Evolutionary conservation across 2,797 vertebrate genomes (phyloP).

Genomic region (Phrynocephalus guinanensis): DNA sequence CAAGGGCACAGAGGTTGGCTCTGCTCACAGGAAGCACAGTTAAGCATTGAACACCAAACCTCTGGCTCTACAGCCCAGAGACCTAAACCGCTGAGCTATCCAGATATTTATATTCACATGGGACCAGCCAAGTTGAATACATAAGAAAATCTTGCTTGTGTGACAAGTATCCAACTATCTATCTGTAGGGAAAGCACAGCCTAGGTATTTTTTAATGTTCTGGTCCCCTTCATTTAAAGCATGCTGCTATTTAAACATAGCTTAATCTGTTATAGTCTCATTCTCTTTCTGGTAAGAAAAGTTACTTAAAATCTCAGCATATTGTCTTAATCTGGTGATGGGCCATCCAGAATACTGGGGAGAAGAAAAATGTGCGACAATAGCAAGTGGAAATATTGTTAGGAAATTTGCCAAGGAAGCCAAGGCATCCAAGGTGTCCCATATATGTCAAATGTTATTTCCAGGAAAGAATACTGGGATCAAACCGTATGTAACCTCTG

Average conservation of each 20-base stretch:
- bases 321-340: background rate
- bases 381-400: background rate
- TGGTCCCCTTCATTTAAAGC: background rate
- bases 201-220: conserved; percentile 9
- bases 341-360: background rate
- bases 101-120: background rate
- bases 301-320: background rate
- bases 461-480: background rate
- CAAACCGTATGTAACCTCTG: background rate
- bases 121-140: background rate
- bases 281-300: background rate
- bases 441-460: conserved; percentile 20
- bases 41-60: too few species aligned
- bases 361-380: background rate
- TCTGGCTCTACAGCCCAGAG: too few species aligned
- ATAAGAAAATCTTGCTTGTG: background rate
- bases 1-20: too few species aligned
- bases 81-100: background rate
- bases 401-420: background rate
- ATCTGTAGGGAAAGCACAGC: conserved; percentile 5
- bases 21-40: too few species aligned
- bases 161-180: background rate
- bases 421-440: background rate
- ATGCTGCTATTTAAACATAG: background rate
- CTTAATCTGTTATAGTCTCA: background rate